Evolutionary conservation across 2,113 vertebrate genomes (phyloP).

Genomic region (Mellivora capensis): DNA sequence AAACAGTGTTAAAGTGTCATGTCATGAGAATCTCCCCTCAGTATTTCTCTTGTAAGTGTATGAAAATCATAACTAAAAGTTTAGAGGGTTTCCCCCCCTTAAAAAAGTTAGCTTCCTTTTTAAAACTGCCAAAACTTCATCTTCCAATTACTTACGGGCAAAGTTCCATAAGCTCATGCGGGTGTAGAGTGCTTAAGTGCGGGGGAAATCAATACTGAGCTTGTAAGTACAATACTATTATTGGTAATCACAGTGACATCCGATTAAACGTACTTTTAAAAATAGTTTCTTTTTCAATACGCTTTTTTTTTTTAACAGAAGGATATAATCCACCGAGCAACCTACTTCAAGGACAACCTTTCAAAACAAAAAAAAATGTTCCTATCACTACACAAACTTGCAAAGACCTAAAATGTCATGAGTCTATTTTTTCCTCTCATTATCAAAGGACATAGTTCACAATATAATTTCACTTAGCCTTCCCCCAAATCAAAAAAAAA

Average conservation of each 20-base stretch:
- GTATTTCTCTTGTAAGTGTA: background rate
- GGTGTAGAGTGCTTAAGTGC: conserved; percentile 62
- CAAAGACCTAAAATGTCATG: background rate
- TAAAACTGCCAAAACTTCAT: conserved; percentile 5
- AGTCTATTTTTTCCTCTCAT: background rate
- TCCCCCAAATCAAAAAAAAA: background rate
- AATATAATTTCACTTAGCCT: background rate
- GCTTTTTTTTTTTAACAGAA: background rate
- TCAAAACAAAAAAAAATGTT: background rate
- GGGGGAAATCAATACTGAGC: conserved; percentile 62
- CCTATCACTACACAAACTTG: background rate
- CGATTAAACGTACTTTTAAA: conserved; percentile 69
- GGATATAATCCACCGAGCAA: background rate
- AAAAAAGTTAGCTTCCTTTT: conserved; percentile 47
- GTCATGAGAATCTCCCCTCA: background rate
- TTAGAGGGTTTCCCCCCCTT: background rate
- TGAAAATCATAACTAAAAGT: background rate
- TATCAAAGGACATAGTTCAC: background rate
- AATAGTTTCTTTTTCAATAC: conserved; percentile 62
- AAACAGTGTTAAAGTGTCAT: conserved; percentile 11
- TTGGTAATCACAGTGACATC: conserved; percentile 65
- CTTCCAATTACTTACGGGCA: conserved; percentile 57
- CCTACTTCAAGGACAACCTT: conserved; percentile 54
- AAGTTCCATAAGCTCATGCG: background rate
- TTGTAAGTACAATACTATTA: conserved; percentile 67